phyloP scores from a whole-genome alignment of 1,140 invertebrate species.

The Platyura marginata region DNA sequence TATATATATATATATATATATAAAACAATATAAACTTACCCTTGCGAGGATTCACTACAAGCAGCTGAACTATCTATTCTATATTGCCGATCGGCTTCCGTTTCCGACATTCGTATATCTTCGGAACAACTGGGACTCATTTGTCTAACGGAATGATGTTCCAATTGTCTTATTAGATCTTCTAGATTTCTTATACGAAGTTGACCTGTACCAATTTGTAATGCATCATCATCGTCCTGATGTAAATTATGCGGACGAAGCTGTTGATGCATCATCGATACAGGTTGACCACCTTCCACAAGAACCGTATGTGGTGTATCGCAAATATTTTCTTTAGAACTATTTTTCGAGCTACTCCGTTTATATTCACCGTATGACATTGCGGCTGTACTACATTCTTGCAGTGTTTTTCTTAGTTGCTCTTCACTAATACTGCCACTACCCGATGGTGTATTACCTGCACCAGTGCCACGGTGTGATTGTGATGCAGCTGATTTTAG shows the following conservation, averaged over 20 bases:
- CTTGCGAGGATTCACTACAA: conserved; percentile 52
- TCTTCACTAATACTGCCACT: conserved; percentile 41
- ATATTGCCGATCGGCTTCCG: conserved; percentile 75
- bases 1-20: background rate
- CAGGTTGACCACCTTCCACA: conserved; percentile 12
- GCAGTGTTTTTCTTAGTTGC: conserved; percentile 38
- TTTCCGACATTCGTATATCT: conserved; percentile 80
- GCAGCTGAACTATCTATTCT: conserved; percentile 62
- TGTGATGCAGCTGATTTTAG: conserved; percentile 55
- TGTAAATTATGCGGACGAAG: conserved; percentile 20
- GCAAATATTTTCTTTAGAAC: conserved; percentile 39
- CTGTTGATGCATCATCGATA: conserved; percentile 18
- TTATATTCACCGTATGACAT: conserved; percentile 38
- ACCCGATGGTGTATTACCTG: conserved; percentile 33
- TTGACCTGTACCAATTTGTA: conserved; percentile 39
- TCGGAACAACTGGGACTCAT: conserved; percentile 81
- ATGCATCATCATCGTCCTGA: conserved; percentile 40
- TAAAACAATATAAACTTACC: conserved; percentile 29
- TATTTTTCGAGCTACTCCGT: conserved; percentile 31
- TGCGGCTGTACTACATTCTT: conserved; percentile 35
- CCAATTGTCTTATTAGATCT: conserved; percentile 75
- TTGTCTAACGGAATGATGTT: conserved; percentile 70
- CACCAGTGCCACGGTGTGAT: conserved; percentile 39
- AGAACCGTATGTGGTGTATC: conserved; percentile 30
- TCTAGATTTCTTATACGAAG: conserved; percentile 77